Percentiles rank a stretch among this genome's conserved stretches.
Evolutionary conservation across 2,797 vertebrate species (phyloP).

Genomic region (Denticeps clupeoides): DNA sequence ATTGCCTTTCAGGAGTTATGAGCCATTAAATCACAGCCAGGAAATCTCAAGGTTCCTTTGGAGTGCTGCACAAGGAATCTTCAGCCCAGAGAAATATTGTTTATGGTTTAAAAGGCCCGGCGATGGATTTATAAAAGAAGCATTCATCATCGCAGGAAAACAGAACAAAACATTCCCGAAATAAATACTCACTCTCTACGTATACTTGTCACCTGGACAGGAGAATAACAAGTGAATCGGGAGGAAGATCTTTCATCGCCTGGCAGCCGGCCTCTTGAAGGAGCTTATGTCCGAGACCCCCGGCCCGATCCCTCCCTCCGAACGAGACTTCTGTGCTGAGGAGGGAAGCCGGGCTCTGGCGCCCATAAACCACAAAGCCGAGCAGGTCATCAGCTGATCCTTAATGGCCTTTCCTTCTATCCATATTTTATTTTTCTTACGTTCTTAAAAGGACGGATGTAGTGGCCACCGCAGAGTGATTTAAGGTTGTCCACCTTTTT

Average conservation of each 20-base stretch:
- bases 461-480: not conserved
- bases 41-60: slow-evolving; percentile 99
- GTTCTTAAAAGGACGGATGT: not conserved
- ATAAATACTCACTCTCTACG: slow-evolving; percentile 81
- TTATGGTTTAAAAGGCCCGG: slow-evolving; percentile 74
- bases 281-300: slow-evolving; percentile 17
- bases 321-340: not conserved
- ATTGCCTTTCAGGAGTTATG: slow-evolving; percentile 86
- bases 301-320: slow-evolving; percentile 45
- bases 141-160: slow-evolving; percentile 92
- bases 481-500: slow-evolving; percentile 4
- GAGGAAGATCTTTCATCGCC: slow-evolving; percentile 81
- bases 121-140: slow-evolving; percentile 81
- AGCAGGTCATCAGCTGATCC: slow-evolving; percentile 23
- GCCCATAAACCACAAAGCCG: slow-evolving; percentile 30
- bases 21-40: slow-evolving; percentile 93
- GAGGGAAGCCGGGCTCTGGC: slow-evolving; percentile 1
- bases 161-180: slow-evolving; percentile 95
- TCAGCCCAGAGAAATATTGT: slow-evolving; percentile 93
- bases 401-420: slow-evolving; percentile 20
- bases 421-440: not conserved
- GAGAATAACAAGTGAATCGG: slow-evolving; percentile 94
- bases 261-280: slow-evolving; percentile 68
- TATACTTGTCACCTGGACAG: slow-evolving; percentile 78
- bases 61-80: slow-evolving; percentile 95